Percentiles rank a stretch among this genome's conserved stretches.
Evolutionary conservation across 1,140 invertebrate genomes (phyloP).

Genomic region (Bombus soroeensis): DNA sequence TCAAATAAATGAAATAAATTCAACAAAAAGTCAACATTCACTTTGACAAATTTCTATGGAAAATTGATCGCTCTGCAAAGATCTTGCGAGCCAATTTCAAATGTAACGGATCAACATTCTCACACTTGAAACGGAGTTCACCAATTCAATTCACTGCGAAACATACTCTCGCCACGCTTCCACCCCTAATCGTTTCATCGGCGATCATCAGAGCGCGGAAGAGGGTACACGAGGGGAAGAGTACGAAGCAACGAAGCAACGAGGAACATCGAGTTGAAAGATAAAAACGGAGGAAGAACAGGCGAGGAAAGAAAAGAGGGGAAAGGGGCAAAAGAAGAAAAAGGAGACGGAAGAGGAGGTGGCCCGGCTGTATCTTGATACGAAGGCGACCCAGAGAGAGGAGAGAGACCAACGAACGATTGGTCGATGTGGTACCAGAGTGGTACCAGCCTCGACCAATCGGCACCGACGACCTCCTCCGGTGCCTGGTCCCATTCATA

Average conservation of each 20-base stretch:
- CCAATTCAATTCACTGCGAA: no score
- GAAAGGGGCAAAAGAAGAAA: conserved; percentile 46
- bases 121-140: background rate
- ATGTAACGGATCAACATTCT: background rate
- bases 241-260: conserved; percentile 25
- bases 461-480: conserved; percentile 71
- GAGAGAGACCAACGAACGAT: conserved; percentile 68
- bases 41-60: no score
- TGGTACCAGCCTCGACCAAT: conserved; percentile 73
- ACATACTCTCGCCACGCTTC: background rate
- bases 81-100: no score
- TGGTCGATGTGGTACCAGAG: conserved; percentile 67
- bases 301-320: conserved; percentile 37
- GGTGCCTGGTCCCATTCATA: conserved; percentile 73
- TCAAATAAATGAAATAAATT: no score
- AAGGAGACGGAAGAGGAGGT: conserved; percentile 56
- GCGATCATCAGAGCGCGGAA: conserved; percentile 2
- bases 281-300: conserved; percentile 22
- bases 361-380: conserved; percentile 47
- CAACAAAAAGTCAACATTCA: no score
- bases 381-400: conserved; percentile 51
- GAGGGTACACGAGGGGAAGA: background rate
- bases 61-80: no score
- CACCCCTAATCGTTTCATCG: conserved; percentile 39
- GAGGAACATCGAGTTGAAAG: conserved; percentile 38